These are phyloP conservation scores for Gymnobelideus leadbeateri DNA, from an alignment of 2,113 vertebrate genomes.

Conservation along the genomic window DNA sequence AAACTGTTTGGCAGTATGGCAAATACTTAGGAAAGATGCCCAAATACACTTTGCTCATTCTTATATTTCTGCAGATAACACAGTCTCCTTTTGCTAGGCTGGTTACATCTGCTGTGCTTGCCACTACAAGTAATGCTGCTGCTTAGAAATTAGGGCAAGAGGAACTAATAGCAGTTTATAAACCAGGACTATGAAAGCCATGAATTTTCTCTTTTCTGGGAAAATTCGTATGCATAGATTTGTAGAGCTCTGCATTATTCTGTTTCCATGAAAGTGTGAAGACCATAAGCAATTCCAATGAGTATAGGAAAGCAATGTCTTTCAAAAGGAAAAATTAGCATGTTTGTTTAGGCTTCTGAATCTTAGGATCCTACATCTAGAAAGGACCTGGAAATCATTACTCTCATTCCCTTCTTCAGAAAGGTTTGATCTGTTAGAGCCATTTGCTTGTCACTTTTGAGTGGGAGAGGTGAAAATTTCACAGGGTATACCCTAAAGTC, in stretches of 20 bases:
- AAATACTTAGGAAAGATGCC: background rate
- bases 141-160: slow-evolving; percentile 27
- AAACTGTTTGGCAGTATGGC: slow-evolving; percentile 10
- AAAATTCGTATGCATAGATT: background rate
- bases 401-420: background rate
- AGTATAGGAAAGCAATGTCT: background rate
- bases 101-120: background rate
- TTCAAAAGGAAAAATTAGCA: background rate
- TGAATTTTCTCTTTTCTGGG: slow-evolving; percentile 13
- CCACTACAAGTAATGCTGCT: background rate
- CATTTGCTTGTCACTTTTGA: background rate
- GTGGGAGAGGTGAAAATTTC: no score
- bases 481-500: no score
- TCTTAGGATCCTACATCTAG: background rate
- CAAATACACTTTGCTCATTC: slow-evolving; percentile 38
- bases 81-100: slow-evolving; percentile 5
- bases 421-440: background rate
- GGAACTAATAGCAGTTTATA: slow-evolving; percentile 33
- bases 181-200: background rate
- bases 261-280: background rate
- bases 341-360: background rate
- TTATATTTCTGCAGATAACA: slow-evolving; percentile 19
- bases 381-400: background rate
- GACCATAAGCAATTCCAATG: background rate
- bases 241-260: background rate